Percentiles rank a stretch among this genome's conserved stretches.
Conservation (phyloP, 2,888 invertebrate genomes). For the Melitaea athalia region DNA sequence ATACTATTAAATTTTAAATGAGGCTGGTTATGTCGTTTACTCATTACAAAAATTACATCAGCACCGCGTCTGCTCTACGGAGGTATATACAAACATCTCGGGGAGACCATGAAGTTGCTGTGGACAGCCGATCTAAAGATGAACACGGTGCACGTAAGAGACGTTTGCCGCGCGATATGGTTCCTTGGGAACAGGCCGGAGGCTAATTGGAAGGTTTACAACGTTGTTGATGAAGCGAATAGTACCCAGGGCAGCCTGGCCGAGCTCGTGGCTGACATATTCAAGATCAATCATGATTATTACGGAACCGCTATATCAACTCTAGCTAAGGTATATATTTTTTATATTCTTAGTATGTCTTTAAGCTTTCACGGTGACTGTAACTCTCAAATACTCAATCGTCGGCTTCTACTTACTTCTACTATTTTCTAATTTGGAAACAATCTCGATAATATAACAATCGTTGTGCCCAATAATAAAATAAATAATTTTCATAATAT, state of each 20-base stretch:
- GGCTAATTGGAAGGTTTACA: constrained; percentile 85
- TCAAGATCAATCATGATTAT: constrained; percentile 93
- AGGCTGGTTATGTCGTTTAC: background rate
- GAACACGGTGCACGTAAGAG: constrained; percentile 93
- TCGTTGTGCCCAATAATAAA: no score
- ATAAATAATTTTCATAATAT: no score
- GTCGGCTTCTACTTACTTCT: no score
- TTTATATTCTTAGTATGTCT: no score
- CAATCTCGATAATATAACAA: no score
- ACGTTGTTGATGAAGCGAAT: constrained; percentile 91
- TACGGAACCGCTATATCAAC: constrained; percentile 92
- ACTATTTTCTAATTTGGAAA: no score
- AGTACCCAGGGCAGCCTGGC: constrained; percentile 94
- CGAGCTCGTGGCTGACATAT: constrained; percentile 90
- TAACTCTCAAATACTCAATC: no score
- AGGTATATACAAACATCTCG: constrained; percentile 92
- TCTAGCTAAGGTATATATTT: constrained; percentile 85
- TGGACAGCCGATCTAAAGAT: constrained; percentile 93
- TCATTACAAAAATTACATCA: constrained; percentile 53
- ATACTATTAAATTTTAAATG: no score
- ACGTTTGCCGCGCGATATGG: constrained; percentile 93
- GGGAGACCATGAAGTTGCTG: constrained; percentile 94
- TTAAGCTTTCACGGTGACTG: no score
- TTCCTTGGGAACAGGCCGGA: constrained; percentile 82
- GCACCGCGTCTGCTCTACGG: constrained; percentile 93